Conservation (phyloP, 2,113 vertebrate species). For the Meleagris gallopavo region DNA sequence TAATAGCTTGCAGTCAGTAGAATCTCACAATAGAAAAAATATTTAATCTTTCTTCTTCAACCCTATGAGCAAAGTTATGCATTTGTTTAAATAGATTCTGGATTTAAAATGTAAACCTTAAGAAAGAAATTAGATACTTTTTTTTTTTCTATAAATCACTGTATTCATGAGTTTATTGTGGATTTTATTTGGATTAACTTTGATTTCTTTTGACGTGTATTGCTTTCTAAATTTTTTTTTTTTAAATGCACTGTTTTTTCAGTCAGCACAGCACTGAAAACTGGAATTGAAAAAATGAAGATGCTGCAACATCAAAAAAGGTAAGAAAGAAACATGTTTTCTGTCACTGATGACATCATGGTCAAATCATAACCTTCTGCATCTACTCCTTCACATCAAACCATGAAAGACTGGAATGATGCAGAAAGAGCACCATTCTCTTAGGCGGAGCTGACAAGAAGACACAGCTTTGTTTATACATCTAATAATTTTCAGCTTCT, state of each 20-base stretch:
- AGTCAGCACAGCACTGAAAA: neutral
- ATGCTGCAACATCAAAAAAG: neutral
- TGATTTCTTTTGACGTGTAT: neutral
- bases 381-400: neutral
- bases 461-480: neutral
- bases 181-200: neutral
- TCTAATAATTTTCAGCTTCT: neutral
- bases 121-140: neutral
- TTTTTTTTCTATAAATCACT: neutral
- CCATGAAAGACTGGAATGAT: neutral
- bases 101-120: neutral
- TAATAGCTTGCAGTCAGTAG: neutral
- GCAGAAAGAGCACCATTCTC: fast-evolving
- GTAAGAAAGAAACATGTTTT: neutral
- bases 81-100: neutral
- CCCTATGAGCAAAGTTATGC: neutral
- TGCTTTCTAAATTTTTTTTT: neutral
- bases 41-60: neutral
- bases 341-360: neutral
- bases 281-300: neutral
- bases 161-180: neutral
- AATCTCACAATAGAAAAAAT: neutral
- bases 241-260: neutral
- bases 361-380: neutral
- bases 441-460: neutral